Percentiles rank a stretch among this genome's conserved stretches.
phyloP scores from a whole-genome alignment of 2,888 invertebrate genomes.

The Pimpla rufipes region DNA sequence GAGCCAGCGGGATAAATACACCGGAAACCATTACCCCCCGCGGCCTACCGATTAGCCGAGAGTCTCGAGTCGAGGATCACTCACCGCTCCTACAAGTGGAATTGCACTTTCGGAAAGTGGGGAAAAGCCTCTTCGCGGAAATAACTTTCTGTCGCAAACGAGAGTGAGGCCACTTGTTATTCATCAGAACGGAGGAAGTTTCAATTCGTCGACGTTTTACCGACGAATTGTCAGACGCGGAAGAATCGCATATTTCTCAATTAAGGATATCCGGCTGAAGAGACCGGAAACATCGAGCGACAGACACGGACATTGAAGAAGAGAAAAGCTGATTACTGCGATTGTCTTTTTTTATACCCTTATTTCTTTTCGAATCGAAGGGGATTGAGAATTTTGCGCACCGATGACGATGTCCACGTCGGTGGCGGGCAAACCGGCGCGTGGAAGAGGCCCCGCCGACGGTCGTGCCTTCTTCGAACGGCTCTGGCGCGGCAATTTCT shows the following conservation, averaged over 20 bases:
- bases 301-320: conserved; percentile 17
- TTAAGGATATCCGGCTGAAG: conserved; percentile 25
- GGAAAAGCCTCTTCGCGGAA: conserved; percentile 30
- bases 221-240: conserved; percentile 25
- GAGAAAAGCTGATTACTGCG: neutral
- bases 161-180: conserved; percentile 33
- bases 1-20: conserved; percentile 33
- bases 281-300: conserved; percentile 54
- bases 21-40: conserved; percentile 57
- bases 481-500: conserved; percentile 90
- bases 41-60: conserved; percentile 35
- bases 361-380: neutral
- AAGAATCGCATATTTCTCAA: conserved; percentile 51
- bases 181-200: conserved; percentile 44
- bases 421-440: conserved; percentile 84
- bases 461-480: conserved; percentile 90
- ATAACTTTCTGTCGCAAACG: conserved; percentile 20
- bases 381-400: neutral
- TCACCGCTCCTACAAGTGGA: conserved; percentile 24
- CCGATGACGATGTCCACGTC: conserved; percentile 82
- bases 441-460: conserved; percentile 86
- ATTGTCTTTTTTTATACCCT: conserved; percentile 34
- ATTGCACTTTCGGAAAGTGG: conserved; percentile 16
- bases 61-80: conserved; percentile 41
- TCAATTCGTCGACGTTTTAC: conserved; percentile 44